Conservation (phyloP, 2,797 vertebrate species). For the Coendou prehensilis region DNA sequence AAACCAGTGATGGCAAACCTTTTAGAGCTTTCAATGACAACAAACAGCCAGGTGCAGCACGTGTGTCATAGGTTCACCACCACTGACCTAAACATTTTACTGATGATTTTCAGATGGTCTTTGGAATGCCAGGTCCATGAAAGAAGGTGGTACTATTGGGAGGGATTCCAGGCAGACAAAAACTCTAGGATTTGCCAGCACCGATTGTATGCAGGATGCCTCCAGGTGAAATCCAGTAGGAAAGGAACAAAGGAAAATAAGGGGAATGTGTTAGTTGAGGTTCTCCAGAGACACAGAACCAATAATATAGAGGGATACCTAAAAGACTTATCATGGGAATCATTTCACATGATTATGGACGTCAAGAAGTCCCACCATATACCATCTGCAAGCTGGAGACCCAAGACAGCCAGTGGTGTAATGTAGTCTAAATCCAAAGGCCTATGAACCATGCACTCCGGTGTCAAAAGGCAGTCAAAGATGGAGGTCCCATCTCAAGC, state of each 20-base stretch:
- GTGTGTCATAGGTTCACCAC: background rate
- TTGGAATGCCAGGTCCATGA: background rate
- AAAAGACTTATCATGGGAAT: background rate
- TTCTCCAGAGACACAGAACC: background rate
- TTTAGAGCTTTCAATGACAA: background rate
- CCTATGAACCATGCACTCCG: background rate
- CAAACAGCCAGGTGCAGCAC: background rate
- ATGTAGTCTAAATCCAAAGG: background rate
- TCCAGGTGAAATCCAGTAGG: background rate
- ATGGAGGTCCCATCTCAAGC: background rate
- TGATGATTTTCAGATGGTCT: slow-evolving; percentile 4
- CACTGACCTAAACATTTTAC: background rate
- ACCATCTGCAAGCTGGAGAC: background rate
- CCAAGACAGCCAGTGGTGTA: background rate
- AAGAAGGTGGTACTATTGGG: background rate
- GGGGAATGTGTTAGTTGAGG: slow-evolving; percentile 23
- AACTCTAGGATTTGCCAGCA: background rate
- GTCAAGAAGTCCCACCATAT: background rate
- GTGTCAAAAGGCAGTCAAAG: too few species aligned
- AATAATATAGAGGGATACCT: background rate
- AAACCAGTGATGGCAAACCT: background rate
- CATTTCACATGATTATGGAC: background rate
- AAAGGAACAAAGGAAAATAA: slow-evolving; percentile 78
- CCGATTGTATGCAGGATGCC: slow-evolving; percentile 56
- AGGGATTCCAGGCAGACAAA: background rate